These are phyloP conservation scores for Acrocephalus kingi DNA, from an alignment of 2,113 vertebrate genomes.

Conservation along the genomic window DNA sequence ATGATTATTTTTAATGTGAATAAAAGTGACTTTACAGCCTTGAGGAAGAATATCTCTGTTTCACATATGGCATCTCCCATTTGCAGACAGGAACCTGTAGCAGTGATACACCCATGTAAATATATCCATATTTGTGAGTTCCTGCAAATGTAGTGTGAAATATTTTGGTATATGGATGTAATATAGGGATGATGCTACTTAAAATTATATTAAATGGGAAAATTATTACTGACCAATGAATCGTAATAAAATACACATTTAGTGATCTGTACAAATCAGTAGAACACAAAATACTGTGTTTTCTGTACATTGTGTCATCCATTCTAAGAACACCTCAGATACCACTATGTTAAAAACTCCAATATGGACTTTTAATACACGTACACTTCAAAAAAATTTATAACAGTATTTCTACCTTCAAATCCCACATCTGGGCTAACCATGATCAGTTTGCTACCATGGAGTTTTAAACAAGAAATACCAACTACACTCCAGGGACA, in stretches of 20 bases:
- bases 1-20: not conserved
- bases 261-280: not conserved
- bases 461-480: slow-evolving; percentile 20
- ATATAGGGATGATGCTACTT: not conserved
- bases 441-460: not conserved
- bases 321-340: not conserved
- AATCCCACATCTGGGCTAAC: not conserved
- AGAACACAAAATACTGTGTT: not conserved
- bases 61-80: not conserved
- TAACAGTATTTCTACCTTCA: not conserved
- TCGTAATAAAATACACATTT: not conserved
- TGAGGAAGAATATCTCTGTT: not conserved
- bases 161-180: not conserved
- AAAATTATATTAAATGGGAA: not conserved
- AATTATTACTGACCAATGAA: not conserved
- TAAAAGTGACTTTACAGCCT: not conserved
- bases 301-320: fast-evolving
- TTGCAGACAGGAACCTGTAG: not conserved
- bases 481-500: not conserved
- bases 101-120: not conserved
- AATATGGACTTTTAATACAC: not conserved
- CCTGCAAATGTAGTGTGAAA: not conserved
- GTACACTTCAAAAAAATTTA: not conserved
- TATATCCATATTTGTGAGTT: not conserved
- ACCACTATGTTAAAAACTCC: not conserved